Evolutionary conservation across 2,797 vertebrate genomes (phyloP).

Genomic region (Schizopygopsis malacanthus): DNA sequence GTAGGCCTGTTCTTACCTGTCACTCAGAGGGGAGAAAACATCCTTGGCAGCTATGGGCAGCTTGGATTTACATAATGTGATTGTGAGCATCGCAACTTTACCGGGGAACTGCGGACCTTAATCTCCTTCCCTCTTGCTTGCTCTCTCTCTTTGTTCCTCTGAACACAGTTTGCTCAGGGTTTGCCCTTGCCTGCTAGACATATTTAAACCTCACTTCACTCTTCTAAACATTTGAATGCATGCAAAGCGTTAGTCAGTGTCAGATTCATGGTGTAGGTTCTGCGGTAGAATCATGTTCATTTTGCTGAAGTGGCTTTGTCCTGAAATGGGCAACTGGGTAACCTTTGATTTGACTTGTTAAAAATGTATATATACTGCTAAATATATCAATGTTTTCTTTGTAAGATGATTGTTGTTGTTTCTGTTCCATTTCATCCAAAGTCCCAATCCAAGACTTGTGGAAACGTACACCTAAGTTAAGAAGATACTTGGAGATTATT

Average conservation of each 20-base stretch:
- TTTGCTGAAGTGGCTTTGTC: background rate
- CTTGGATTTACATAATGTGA: slow-evolving; percentile 15
- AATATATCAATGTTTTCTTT: background rate
- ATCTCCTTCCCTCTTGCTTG: background rate
- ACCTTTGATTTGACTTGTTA: background rate
- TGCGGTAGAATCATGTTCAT: background rate
- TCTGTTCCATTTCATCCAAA: background rate
- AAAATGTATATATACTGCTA: background rate
- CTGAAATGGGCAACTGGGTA: background rate
- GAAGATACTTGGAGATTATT: background rate
- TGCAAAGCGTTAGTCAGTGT: slow-evolving; percentile 5
- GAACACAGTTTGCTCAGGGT: background rate
- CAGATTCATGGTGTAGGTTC: background rate
- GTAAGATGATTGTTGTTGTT: background rate
- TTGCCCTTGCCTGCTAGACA: background rate
- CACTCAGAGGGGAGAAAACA: background rate
- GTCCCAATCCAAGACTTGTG: background rate
- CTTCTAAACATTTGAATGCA: background rate
- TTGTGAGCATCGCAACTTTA: background rate
- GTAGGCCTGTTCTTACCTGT: slow-evolving; percentile 7
- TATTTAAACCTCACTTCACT: background rate
- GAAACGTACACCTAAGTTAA: background rate
- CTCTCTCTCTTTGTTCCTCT: slow-evolving; percentile 1
- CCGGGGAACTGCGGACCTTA: background rate
- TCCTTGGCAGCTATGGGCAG: background rate